Evolutionary conservation across 2,888 invertebrate species (phyloP).

Genomic region (Polymixis flavicincta): DNA sequence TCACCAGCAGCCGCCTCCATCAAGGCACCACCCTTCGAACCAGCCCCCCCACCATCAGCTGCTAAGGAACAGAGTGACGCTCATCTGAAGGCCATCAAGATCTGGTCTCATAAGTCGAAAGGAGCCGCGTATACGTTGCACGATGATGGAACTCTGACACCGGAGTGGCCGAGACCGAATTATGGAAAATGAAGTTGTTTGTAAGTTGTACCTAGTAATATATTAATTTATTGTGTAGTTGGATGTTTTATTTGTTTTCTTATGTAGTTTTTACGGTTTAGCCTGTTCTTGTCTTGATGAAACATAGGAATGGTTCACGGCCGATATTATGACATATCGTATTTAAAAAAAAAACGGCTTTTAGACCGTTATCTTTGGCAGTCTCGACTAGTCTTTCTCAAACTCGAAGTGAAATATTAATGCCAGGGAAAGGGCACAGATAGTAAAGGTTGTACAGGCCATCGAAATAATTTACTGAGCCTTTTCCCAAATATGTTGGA

Average conservation of each 20-base stretch:
- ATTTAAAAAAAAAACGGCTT: too few relatives aligned
- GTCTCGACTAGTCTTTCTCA: too few relatives aligned
- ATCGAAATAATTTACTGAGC: too few relatives aligned
- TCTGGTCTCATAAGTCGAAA: constrained; percentile 85
- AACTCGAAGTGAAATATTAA: too few relatives aligned
- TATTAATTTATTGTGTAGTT: constrained; percentile 57
- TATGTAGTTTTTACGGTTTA: background rate
- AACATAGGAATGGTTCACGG: too few relatives aligned
- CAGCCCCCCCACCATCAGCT: constrained; percentile 77
- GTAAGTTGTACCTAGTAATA: constrained; percentile 32
- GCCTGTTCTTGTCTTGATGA: too few relatives aligned
- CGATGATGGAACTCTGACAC: constrained; percentile 83
- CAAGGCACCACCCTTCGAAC: constrained; percentile 73
- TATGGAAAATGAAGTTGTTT: constrained; percentile 62
- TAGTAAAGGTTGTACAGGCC: too few relatives aligned
- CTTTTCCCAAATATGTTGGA: too few relatives aligned
- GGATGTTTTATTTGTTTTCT: constrained; percentile 35
- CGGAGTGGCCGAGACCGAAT: constrained; percentile 77
- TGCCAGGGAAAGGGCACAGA: too few relatives aligned
- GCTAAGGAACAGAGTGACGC: constrained; percentile 84
- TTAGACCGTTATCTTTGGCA: too few relatives aligned
- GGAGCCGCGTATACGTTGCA: constrained; percentile 86
- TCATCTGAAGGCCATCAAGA: constrained; percentile 84
- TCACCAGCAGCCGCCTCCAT: constrained; percentile 64
- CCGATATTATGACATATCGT: too few relatives aligned